Base-by-base conservation (phyloP, 1,140 invertebrate species). In the Muscidifurax raptorellus region DNA sequence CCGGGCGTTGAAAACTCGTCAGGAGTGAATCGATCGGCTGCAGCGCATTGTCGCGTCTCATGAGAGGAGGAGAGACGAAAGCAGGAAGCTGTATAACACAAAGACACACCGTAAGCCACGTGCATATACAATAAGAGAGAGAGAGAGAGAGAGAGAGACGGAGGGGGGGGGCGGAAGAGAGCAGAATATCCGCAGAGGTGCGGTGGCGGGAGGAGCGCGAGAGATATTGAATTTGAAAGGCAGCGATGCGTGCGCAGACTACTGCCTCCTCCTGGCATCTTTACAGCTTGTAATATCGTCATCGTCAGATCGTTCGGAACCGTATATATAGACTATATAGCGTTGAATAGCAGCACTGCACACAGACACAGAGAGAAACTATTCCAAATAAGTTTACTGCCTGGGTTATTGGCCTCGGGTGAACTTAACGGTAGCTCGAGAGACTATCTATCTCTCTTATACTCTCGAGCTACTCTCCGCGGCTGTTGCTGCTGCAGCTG, bases 331-430 rank as follows among this genome's bases (percentile, higher is more conserved):
- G 72, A 2, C 4, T n/a, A n/a, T n/a, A n/a, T n/a, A n/a, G n/a
- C n/a, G n/a, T n/a, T n/a, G n/a, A n/a, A 22, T 12, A 27, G n/a
- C 75, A 2, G 25, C 75, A 15, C 25, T 15, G 25, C 59, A 47
- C 25, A 44, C 22, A 40, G 36, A 40, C 0, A 40, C 7, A 74
- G 30, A 77, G 75, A 71, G 82, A 84, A 80, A 80, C 83, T 84
- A 80, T 84, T 84, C 78, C 83, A 84, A 84, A 84, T 84, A 84
- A 84, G 83, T 84, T 84, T 80, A 75, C 83, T 67, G 77, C 77
- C 83, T 86, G 81, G 85, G 85, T 86, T 86, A 86, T 83, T 86
- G 85, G 85, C 85, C 85, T 86, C 85, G 76, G 64, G 52, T 86
- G 85, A 86, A 86, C 85, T 87, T 86, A 86, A 86, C 85, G 85